phyloP scores from a whole-genome alignment of 2,113 vertebrate species.

The Oplegnathus fasciatus region DNA sequence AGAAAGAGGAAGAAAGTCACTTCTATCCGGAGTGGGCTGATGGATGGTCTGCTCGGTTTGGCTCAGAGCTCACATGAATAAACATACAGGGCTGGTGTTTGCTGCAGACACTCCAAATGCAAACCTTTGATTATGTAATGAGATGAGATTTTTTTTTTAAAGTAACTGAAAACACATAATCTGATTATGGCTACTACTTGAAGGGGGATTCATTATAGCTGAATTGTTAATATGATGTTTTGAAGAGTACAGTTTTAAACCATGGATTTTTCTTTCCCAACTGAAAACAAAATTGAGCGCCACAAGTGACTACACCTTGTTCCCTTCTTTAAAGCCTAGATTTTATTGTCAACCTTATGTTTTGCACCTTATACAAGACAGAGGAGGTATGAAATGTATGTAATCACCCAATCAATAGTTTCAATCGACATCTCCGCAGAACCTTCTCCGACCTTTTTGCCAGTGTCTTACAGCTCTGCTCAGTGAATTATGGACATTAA shows the following conservation, averaged over 20 bases:
- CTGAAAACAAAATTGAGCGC: slow-evolving; percentile 33
- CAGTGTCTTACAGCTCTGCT: slow-evolving; percentile 48
- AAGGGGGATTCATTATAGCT: slow-evolving; percentile 28
- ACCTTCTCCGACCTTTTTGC: slow-evolving; percentile 40
- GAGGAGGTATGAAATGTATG: slow-evolving; percentile 35
- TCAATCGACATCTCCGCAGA: slow-evolving; percentile 46
- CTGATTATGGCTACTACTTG: slow-evolving; percentile 41
- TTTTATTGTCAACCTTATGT: slow-evolving; percentile 22
- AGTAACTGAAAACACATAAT: slow-evolving; percentile 47
- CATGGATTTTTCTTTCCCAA: slow-evolving; percentile 37
- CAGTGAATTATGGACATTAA: slow-evolving; percentile 65
- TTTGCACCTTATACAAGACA: slow-evolving; percentile 33
- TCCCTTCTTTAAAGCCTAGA: slow-evolving; percentile 9
- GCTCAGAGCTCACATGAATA: slow-evolving; percentile 73
- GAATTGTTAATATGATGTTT: slow-evolving; percentile 44
- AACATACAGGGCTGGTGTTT: slow-evolving; percentile 55
- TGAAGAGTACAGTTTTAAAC: slow-evolving; percentile 22
- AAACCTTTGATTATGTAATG: slow-evolving; percentile 53
- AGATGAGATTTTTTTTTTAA: slow-evolving; percentile 43
- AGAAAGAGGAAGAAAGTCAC: slow-evolving; percentile 43
- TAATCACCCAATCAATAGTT: slow-evolving; percentile 60
- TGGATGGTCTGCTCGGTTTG: slow-evolving; percentile 65
- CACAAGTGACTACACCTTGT: slow-evolving; percentile 15
- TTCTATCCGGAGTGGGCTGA: slow-evolving; percentile 58
- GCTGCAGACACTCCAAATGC: slow-evolving; percentile 23